These are phyloP conservation scores for Melanaphis sacchari DNA, from an alignment of 1,140 invertebrate species.

Conservation along the genomic window DNA sequence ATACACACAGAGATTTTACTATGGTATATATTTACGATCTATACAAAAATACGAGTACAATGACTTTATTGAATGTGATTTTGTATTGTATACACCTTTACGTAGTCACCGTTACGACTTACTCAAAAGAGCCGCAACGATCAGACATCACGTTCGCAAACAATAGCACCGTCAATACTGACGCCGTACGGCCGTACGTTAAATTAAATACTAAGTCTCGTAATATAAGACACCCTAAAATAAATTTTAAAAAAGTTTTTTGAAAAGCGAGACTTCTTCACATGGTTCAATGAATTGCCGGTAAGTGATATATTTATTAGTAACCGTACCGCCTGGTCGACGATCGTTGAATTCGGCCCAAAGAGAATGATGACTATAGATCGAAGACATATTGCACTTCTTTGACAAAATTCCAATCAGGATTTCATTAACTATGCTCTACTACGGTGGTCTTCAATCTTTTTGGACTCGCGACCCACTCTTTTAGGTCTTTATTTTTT, in stretches of 20 bases:
- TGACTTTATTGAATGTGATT: background rate
- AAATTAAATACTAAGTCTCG: background rate
- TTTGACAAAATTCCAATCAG: background rate
- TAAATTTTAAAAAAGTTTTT: background rate
- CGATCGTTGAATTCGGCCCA: too few relatives aligned
- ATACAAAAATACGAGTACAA: background rate
- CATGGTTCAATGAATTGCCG: background rate
- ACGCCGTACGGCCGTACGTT: background rate
- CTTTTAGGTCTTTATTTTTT: too few relatives aligned
- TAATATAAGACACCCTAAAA: background rate
- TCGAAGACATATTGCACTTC: background rate
- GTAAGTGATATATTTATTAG: background rate
- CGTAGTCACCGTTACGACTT: background rate
- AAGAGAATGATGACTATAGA: too few relatives aligned
- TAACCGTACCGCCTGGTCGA: too few relatives aligned
- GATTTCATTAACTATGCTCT: background rate
- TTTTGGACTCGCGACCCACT: too few relatives aligned
- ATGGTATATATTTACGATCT: background rate
- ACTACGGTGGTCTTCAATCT: too few relatives aligned
- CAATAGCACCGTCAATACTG: background rate
- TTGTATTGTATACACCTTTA: background rate
- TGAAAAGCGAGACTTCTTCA: background rate
- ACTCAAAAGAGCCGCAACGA: background rate
- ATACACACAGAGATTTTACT: background rate
- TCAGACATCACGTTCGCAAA: background rate